Percentiles rank a stretch among this genome's conserved stretches.
These are phyloP conservation scores for Gymnogyps californianus DNA, from an alignment of 2,113 vertebrate species.

Conservation along the genomic window DNA sequence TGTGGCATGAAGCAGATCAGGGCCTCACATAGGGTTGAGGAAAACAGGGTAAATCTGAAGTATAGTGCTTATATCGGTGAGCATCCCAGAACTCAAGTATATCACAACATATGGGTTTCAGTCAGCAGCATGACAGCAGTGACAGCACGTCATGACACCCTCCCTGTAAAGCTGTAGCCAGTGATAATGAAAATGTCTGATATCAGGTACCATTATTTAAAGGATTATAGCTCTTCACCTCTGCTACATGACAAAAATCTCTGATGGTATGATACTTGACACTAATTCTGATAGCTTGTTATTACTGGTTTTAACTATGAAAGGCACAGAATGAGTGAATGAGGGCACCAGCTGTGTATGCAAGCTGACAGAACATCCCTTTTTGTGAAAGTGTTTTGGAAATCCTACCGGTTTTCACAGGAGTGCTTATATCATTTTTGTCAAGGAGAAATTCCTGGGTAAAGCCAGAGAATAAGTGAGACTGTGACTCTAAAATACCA, in stretches of 20 bases:
- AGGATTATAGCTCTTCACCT: background rate
- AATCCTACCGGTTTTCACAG: background rate
- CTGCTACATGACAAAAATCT: background rate
- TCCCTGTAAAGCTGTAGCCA: background rate
- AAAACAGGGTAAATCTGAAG: background rate
- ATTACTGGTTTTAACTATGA: background rate
- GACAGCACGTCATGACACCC: background rate
- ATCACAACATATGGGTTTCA: background rate
- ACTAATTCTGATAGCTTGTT: background rate
- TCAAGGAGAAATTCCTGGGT: background rate
- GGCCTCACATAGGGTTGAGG: rapidly evolving
- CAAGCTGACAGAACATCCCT: background rate
- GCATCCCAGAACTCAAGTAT: background rate
- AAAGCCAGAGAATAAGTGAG: background rate
- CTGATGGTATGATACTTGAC: background rate
- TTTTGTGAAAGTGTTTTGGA: background rate
- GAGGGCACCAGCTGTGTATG: background rate
- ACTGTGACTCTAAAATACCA: background rate
- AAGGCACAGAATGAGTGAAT: background rate
- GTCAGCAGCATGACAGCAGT: background rate
- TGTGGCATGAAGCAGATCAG: background rate
- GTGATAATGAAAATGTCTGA: background rate
- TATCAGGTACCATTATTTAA: background rate
- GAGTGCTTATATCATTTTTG: background rate
- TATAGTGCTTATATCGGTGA: background rate